Evolutionary conservation across 2,113 vertebrate species (phyloP).

Genomic region (Albula goreensis): DNA sequence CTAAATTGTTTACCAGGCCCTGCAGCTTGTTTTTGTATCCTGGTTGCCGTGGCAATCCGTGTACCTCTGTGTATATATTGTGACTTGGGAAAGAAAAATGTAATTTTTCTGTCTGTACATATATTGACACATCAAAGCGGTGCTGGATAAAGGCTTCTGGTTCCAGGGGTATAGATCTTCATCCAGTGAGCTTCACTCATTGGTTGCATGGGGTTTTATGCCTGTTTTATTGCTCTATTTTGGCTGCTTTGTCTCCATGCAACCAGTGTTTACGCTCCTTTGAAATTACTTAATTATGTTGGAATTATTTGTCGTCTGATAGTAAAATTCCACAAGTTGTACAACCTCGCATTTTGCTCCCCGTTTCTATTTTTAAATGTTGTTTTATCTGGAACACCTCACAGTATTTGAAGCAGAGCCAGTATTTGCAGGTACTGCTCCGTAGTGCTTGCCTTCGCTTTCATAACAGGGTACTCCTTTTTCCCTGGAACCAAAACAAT

Average conservation of each 20-base stretch:
- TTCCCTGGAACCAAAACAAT: constrained; percentile 46
- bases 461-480: constrained; percentile 32
- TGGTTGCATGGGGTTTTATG: background rate
- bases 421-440: constrained; percentile 61
- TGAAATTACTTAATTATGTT: constrained; percentile 48
- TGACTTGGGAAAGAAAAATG: constrained; percentile 61
- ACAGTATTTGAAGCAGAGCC: constrained; percentile 32
- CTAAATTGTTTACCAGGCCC: constrained; percentile 72
- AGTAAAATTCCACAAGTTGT: constrained; percentile 61
- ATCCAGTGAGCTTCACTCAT: background rate
- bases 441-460: constrained; percentile 56
- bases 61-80: constrained; percentile 62
- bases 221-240: background rate
- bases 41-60: constrained; percentile 76
- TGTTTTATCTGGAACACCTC: constrained; percentile 28
- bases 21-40: constrained; percentile 73
- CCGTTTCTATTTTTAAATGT: background rate
- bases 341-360: constrained; percentile 26
- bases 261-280: constrained; percentile 13
- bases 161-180: background rate
- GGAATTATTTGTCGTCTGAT: constrained; percentile 64
- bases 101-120: constrained; percentile 56
- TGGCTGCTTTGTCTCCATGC: background rate
- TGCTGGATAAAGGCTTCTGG: background rate
- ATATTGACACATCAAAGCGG: constrained; percentile 27